Evolutionary conservation across 1,140 invertebrate species (phyloP).

Genomic region (Drosophila repleta): DNA sequence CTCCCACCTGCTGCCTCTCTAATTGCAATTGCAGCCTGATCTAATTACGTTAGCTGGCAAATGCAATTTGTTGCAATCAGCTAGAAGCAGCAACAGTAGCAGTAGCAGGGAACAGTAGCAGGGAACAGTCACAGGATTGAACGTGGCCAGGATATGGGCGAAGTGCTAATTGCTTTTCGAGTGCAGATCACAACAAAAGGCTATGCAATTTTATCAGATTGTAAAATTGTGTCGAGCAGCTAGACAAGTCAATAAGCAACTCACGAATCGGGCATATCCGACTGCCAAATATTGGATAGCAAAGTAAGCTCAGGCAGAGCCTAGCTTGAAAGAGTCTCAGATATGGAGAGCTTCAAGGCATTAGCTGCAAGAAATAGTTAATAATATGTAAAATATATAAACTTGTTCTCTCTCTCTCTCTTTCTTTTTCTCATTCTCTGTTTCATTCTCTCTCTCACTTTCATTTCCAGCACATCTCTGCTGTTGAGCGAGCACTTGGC

Average conservation of each 20-base stretch:
- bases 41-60: conserved; percentile 66
- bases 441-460: too few species aligned
- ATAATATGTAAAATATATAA: too few species aligned
- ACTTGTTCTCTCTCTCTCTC: too few species aligned
- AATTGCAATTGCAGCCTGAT: conserved; percentile 76
- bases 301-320: too few species aligned
- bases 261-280: neutral
- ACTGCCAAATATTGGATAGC: too few species aligned
- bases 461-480: too few species aligned
- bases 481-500: neutral
- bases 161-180: conserved; percentile 32
- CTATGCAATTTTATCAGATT: neutral
- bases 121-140: conserved; percentile 21
- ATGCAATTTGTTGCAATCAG: conserved; percentile 71
- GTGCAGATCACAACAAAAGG: neutral
- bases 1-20: conserved; percentile 20
- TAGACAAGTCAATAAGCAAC: too few species aligned
- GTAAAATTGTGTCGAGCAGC: too few species aligned
- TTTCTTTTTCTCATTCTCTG: too few species aligned
- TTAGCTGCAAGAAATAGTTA: too few species aligned
- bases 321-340: too few species aligned
- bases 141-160: conserved; percentile 17
- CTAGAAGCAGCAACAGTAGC: conserved; percentile 14
- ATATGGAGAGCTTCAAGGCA: too few species aligned
- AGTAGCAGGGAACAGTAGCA: neutral